Evolutionary conservation across 2,888 invertebrate species (phyloP), one percentile per base, ranked within the genome.

Genomic region (Drosophila nr. perissopoda): DNA sequence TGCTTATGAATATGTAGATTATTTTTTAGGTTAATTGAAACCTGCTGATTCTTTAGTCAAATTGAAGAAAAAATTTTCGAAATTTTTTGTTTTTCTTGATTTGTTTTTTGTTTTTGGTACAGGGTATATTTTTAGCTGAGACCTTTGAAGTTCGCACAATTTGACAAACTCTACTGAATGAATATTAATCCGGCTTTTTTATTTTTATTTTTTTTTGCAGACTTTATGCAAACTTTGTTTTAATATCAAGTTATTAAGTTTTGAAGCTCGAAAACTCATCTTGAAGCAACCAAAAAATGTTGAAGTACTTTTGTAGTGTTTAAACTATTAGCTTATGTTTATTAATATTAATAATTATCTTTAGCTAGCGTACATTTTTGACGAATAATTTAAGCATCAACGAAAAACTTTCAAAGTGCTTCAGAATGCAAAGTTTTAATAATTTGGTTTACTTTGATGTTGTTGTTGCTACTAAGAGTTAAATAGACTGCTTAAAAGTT

Each of bases 371-470:
- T 16, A 52, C 1, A 21, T 40, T 16, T 52, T 31, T 4, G 21
- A 2, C 31, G 21, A 64, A 7, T n/a, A 34, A 25, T 65, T 25
- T 27, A 8, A 16, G n/a, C 42, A 13, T n/a, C 10, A 34, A 8
- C 29, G 11, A 38, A 21, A 0, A 54, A 54, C 29, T 61, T 61
- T n/a, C 8, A 18, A 11, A n/a, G 45, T 21, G 25, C n/a, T 31
- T 25, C 16, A 13, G 21, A 18, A 25, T 7, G 6, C 11, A n/a
- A 67, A 67, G 45, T 54, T 67, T 21, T 38, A 33, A 54, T 67
- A 31, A 49, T 21, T 48, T 36, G 38, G 27, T 18, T 48, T 38
- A n/a, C 27, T 38, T 67, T 53, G 25, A 27, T 36, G 4, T 13
- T 29, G 33, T 6, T 56, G 27, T 57, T 34, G 7, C n/a, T 31